These are phyloP conservation scores for Ochlodes sylvanus DNA, from an alignment of 2,888 invertebrate genomes.

Conservation along the genomic window DNA sequence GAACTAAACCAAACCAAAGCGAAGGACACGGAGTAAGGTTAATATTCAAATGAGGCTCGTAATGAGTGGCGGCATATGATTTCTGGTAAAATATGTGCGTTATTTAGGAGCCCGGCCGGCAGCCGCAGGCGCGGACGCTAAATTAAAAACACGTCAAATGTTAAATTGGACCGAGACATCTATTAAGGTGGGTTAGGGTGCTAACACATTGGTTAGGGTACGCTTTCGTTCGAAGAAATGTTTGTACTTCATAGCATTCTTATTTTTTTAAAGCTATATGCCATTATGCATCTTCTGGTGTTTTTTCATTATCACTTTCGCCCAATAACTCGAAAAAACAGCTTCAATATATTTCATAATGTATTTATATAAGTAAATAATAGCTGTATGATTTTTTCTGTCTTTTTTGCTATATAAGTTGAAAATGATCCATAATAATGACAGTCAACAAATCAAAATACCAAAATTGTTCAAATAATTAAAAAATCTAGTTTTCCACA, in stretches of 20 bases:
- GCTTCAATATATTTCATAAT: no score
- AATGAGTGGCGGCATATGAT: conserved; percentile 77
- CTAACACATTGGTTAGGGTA: conserved; percentile 48
- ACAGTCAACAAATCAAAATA: no score
- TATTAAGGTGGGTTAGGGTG: conserved; percentile 74
- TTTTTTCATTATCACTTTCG: neutral
- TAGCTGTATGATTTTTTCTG: no score
- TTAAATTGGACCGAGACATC: conserved; percentile 85
- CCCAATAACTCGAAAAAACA: no score
- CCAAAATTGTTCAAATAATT: no score
- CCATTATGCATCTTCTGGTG: no score
- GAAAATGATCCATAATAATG: no score
- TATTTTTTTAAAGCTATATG: no score
- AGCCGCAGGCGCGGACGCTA: conserved; percentile 81
- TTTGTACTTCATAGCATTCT: neutral
- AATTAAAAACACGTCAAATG: conserved; percentile 85
- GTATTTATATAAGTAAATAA: no score
- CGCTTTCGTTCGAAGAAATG: neutral
- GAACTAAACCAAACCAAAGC: conserved; percentile 19
- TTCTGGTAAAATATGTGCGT: conserved; percentile 65
- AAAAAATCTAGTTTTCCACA: no score
- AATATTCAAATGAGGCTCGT: conserved; percentile 71
- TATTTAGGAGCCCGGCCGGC: conserved; percentile 66
- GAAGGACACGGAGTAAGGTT: conserved; percentile 31
- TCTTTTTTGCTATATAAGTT: no score